Evolutionary conservation across 2,797 vertebrate species (phyloP).

Genomic region (Coracias cyanogaster): DNA sequence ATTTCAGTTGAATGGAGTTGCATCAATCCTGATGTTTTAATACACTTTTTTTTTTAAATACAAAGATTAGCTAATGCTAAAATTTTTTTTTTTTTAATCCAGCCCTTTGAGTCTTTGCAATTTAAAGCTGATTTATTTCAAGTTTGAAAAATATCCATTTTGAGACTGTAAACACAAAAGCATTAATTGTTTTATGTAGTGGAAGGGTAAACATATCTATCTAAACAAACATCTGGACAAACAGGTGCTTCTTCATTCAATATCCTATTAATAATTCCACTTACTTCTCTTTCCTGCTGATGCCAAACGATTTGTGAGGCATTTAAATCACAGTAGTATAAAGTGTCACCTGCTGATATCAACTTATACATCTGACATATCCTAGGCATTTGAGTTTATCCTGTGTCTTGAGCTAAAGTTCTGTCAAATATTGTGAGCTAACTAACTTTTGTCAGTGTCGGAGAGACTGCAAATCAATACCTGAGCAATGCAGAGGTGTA

Average conservation of each 20-base stretch:
- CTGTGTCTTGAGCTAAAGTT: neutral
- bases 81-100: neutral
- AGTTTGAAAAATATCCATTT: neutral
- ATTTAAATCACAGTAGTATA: constrained; percentile 38
- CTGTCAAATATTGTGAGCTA: neutral
- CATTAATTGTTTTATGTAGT: neutral
- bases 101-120: neutral
- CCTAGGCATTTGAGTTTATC: neutral
- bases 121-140: neutral
- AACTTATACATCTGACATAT: neutral
- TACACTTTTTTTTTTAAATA: rapidly evolving
- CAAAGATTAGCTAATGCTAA: neutral
- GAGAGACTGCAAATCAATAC: neutral
- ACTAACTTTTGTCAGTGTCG: neutral
- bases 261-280: constrained; percentile 39
- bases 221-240: constrained; percentile 46
- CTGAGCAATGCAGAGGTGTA: neutral
- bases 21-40: neutral
- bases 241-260: constrained; percentile 22
- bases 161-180: neutral
- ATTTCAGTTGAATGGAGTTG: neutral
- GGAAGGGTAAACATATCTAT: neutral
- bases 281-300: neutral
- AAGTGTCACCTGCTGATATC: constrained; percentile 37
- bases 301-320: constrained; percentile 36